Evolutionary conservation across 2,888 invertebrate species (phyloP).

Genomic region (Drepanosiphum platanoidis): DNA sequence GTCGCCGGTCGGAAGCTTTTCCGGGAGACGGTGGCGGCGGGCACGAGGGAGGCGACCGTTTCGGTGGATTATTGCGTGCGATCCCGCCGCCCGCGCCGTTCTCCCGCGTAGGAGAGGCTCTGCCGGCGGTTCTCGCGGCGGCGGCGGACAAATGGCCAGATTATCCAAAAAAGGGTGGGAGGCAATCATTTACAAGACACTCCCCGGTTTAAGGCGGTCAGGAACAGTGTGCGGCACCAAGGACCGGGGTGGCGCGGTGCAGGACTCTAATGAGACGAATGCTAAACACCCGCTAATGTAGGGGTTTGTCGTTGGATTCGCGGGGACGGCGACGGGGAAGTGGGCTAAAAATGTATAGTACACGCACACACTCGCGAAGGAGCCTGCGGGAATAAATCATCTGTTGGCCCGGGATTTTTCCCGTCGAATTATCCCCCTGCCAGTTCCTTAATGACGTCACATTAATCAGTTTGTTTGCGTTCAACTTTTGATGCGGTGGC

Average conservation of each 20-base stretch:
- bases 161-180: slow-evolving; percentile 47
- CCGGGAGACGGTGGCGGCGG: too few species aligned
- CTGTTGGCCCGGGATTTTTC: slow-evolving; percentile 48
- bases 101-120: background rate
- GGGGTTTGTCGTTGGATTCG: slow-evolving; percentile 30
- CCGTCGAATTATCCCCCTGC: slow-evolving; percentile 48
- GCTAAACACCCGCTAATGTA: slow-evolving; percentile 55
- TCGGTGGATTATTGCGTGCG: slow-evolving; percentile 33
- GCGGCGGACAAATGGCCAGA: slow-evolving; percentile 56
- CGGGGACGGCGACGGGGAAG: background rate
- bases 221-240: background rate
- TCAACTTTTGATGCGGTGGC: slow-evolving; percentile 55
- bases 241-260: background rate
- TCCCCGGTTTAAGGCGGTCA: slow-evolving; percentile 36
- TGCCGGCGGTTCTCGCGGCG: background rate
- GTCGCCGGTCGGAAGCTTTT: background rate
- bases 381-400: slow-evolving; percentile 51
- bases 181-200: slow-evolving; percentile 56
- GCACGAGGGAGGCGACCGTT: background rate
- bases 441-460: slow-evolving; percentile 32
- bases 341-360: slow-evolving; percentile 8
- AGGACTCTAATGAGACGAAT: slow-evolving; percentile 51
- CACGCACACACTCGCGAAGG: background rate
- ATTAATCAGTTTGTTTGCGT: slow-evolving; percentile 58
- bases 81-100: background rate